phyloP scores from a whole-genome alignment of 2,797 vertebrate genomes.

The Muscicapa comitata region DNA sequence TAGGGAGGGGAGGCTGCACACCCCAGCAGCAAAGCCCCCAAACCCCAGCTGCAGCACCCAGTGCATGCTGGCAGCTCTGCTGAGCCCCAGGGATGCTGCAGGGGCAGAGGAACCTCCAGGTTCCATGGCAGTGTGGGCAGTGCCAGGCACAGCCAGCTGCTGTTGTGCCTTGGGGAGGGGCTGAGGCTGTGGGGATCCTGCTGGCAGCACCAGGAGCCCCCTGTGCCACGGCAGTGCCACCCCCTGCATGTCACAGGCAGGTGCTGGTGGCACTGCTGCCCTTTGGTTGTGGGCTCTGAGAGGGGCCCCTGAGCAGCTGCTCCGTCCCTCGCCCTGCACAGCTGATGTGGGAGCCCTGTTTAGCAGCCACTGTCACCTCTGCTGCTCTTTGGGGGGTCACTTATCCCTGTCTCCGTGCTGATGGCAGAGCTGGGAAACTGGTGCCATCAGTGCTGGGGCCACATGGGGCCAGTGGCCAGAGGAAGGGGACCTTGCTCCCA shows the following conservation, averaged over 20 bases:
- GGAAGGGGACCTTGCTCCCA: not conserved
- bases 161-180: rapidly evolving
- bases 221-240: rapidly evolving
- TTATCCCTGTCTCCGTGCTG: rapidly evolving
- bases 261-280: rapidly evolving
- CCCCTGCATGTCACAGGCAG: rapidly evolving
- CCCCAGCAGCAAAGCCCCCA: not conserved
- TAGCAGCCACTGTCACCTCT: not conserved
- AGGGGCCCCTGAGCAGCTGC: not conserved
- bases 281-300: not conserved
- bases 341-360: not conserved
- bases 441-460: not conserved
- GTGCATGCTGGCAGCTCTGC: rapidly evolving
- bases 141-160: not conserved
- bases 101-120: rapidly evolving
- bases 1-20: rapidly evolving
- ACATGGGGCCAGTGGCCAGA: not conserved
- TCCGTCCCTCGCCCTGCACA: rapidly evolving
- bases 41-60: rapidly evolving
- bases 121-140: rapidly evolving
- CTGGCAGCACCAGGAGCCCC: not conserved
- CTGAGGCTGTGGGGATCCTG: not conserved
- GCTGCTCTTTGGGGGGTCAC: not conserved
- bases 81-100: rapidly evolving
- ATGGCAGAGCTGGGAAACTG: not conserved